These are phyloP conservation scores for Bombus confusus DNA, from an alignment of 1,140 invertebrate genomes.

Conservation along the genomic window DNA sequence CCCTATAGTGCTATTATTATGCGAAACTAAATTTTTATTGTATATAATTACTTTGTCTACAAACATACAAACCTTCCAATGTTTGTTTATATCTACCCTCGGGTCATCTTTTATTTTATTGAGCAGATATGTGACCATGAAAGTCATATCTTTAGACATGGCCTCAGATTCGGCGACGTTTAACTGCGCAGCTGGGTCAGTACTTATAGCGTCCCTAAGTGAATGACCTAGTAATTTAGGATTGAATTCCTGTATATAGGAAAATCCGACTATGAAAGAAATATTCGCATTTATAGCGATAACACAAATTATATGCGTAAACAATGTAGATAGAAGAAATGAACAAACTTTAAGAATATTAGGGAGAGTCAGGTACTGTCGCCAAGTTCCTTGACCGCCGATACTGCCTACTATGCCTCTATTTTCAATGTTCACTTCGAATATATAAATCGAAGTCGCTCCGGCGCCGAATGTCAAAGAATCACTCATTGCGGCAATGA, in stretches of 20 bases:
- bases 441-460: slow-evolving; percentile 74
- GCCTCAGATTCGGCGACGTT: slow-evolving; percentile 85
- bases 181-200: slow-evolving; percentile 82
- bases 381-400: slow-evolving; percentile 85
- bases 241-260: slow-evolving; percentile 83
- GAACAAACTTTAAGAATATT: slow-evolving; percentile 76
- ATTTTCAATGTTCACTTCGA: too few relatives aligned
- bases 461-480: slow-evolving; percentile 87
- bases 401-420: too few relatives aligned
- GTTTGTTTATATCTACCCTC: slow-evolving; percentile 83
- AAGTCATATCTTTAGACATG: slow-evolving; percentile 84
- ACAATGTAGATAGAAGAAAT: too few relatives aligned
- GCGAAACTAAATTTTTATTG: too few relatives aligned
- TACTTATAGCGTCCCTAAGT: slow-evolving; percentile 79
- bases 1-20: too few relatives aligned
- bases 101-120: slow-evolving; percentile 84
- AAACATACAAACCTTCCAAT: slow-evolving; percentile 86
- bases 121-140: slow-evolving; percentile 85
- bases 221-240: slow-evolving; percentile 85
- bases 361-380: slow-evolving; percentile 82
- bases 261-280: not conserved
- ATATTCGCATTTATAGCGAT: too few relatives aligned
- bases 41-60: not conserved
- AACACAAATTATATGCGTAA: too few relatives aligned
- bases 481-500: slow-evolving; percentile 88